Conservation (phyloP, 1,140 invertebrate genomes). For the Asbolus verrucosus region DNA sequence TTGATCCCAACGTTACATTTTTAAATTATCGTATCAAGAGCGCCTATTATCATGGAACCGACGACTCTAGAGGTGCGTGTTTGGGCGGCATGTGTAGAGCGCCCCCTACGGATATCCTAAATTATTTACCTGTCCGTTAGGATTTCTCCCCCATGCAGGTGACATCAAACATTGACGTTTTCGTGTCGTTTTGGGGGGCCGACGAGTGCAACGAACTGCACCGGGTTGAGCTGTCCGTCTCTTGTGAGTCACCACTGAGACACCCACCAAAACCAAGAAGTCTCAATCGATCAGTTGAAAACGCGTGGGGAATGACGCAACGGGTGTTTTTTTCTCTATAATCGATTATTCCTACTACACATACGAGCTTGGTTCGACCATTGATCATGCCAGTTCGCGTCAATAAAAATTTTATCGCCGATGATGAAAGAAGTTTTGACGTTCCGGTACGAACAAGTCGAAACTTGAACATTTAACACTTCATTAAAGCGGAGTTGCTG, state of each 20-base stretch:
- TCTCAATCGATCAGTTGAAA: neutral
- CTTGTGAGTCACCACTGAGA: slow-evolving; percentile 1
- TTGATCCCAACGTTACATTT: slow-evolving; percentile 21
- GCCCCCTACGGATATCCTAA: slow-evolving; percentile 6
- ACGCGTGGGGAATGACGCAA: neutral
- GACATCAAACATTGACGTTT: slow-evolving; percentile 8
- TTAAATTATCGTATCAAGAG: slow-evolving; percentile 24
- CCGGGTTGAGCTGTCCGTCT: slow-evolving; percentile 22
- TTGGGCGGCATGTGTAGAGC: neutral
- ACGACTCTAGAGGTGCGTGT: too few species aligned
- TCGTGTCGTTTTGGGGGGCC: neutral
- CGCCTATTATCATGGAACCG: too few species aligned
- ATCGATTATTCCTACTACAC: too few species aligned
- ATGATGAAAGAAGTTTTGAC: too few species aligned
- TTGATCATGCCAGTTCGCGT: too few species aligned
- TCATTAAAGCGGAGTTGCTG: too few species aligned
- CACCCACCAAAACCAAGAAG: neutral
- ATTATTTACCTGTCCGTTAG: neutral
- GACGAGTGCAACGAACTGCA: slow-evolving; percentile 29
- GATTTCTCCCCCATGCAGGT: slow-evolving; percentile 7
- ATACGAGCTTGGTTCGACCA: too few species aligned
- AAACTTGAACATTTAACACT: too few species aligned
- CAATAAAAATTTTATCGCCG: too few species aligned
- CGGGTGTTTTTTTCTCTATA: too few species aligned
- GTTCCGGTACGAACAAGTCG: too few species aligned